phyloP scores from a whole-genome alignment of 2,113 vertebrate species.

The Poeciliopsis prolifica region DNA sequence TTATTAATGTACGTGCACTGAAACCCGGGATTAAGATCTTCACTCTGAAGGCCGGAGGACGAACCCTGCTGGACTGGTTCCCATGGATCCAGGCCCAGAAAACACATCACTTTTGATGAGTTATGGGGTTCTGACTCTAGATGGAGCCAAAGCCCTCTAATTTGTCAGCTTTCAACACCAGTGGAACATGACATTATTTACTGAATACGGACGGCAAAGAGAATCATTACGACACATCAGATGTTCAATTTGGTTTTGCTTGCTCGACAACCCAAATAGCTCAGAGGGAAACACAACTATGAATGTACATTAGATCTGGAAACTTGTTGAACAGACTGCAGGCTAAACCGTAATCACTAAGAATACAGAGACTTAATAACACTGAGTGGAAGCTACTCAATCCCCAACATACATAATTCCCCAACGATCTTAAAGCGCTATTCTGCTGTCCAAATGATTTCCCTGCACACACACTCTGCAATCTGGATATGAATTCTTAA shows the following conservation, averaged over 20 bases:
- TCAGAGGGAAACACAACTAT: background rate
- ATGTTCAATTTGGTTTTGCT: background rate
- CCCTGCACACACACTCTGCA: background rate
- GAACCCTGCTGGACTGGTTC: slow-evolving; percentile 15
- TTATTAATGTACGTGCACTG: background rate
- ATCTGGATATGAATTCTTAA: background rate
- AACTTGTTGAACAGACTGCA: background rate
- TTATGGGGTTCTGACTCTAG: slow-evolving; percentile 31
- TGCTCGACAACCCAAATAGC: background rate
- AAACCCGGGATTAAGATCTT: slow-evolving; percentile 2
- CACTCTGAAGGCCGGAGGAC: background rate
- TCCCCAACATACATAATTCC: background rate
- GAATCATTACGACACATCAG: background rate
- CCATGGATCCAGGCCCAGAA: slow-evolving; percentile 23
- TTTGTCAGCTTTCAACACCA: slow-evolving; percentile 4
- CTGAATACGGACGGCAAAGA: slow-evolving; percentile 1
- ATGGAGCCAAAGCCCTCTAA: slow-evolving; percentile 44
- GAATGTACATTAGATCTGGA: background rate
- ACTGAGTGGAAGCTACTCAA: background rate
- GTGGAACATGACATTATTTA: background rate
- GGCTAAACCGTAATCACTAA: background rate
- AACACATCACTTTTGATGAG: slow-evolving; percentile 6
- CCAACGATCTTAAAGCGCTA: background rate
- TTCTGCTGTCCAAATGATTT: background rate
- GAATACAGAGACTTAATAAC: slow-evolving; percentile 15